Evolutionary conservation across 1,140 invertebrate genomes (phyloP).

Genomic region (Protaetia brevitarsis): DNA sequence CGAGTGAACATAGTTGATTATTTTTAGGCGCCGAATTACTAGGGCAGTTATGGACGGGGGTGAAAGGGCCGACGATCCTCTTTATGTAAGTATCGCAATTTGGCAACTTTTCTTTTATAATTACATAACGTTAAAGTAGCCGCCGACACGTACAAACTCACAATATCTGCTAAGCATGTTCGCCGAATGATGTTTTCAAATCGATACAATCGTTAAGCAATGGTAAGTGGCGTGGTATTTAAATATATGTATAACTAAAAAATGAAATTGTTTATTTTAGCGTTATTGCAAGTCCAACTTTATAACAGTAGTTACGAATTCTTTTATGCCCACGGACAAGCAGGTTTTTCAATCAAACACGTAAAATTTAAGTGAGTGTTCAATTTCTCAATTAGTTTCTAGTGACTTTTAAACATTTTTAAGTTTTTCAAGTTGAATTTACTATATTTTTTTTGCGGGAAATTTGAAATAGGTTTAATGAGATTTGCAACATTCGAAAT

Average conservation of each 20-base stretch:
- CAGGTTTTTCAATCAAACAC: conserved; percentile 2
- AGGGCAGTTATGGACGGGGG: neutral
- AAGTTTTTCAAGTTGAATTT: no score
- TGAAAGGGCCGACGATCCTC: neutral
- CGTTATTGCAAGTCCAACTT: neutral
- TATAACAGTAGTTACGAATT: neutral
- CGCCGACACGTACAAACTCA: no score
- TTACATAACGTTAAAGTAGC: no score
- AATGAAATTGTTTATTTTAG: neutral
- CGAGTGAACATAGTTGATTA: neutral
- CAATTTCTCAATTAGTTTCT: neutral
- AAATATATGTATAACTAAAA: no score
- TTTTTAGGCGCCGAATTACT: neutral
- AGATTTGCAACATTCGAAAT: no score
- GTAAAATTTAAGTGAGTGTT: neutral
- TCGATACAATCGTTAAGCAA: neutral
- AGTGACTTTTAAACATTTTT: no score
- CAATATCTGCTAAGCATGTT: neutral
- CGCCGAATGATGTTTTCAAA: neutral
- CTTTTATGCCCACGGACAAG: neutral
- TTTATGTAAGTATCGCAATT: neutral
- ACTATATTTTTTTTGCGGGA: no score
- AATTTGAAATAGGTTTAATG: no score
- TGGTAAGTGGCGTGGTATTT: neutral
- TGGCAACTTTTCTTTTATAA: neutral